Conservation (phyloP, 2,797 vertebrate genomes). For the Lutjanus campechanus region DNA sequence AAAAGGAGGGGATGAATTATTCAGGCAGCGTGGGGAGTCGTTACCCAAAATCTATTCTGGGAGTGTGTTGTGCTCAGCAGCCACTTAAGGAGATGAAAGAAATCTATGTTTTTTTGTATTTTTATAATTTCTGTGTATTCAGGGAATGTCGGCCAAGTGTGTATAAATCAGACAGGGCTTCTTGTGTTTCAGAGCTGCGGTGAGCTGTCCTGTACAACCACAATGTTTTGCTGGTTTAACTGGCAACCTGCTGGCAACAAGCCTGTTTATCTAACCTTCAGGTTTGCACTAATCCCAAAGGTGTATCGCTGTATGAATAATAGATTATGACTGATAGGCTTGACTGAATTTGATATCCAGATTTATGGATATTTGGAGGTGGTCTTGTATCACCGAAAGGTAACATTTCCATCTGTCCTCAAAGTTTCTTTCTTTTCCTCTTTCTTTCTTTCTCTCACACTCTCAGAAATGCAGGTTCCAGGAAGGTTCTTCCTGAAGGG, state of each 20-base stretch:
- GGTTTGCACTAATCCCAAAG: slow-evolving; percentile 17
- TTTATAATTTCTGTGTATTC: slow-evolving; percentile 60
- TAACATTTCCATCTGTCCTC: slow-evolving; percentile 6
- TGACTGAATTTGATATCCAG: slow-evolving; percentile 8
- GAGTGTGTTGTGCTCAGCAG: slow-evolving; percentile 63
- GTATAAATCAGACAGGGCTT: slow-evolving; percentile 17
- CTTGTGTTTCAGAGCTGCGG: slow-evolving; percentile 37
- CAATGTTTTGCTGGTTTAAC: slow-evolving; percentile 43
- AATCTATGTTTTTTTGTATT: slow-evolving; percentile 48
- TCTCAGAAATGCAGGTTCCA: too few species aligned
- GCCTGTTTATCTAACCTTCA: slow-evolving; percentile 41
- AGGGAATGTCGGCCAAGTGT: slow-evolving; percentile 55
- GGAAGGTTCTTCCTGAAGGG: too few species aligned
- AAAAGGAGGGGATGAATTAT: slow-evolving; percentile 72
- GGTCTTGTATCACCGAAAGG: background rate
- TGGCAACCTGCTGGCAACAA: slow-evolving; percentile 27
- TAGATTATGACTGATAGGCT: background rate
- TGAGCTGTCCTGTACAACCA: slow-evolving; percentile 12
- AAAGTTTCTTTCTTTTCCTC: background rate
- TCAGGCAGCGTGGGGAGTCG: slow-evolving; percentile 68
- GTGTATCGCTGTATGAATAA: slow-evolving; percentile 19
- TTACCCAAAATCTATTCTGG: slow-evolving; percentile 74
- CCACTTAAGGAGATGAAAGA: slow-evolving; percentile 74
- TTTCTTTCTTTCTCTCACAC: background rate
- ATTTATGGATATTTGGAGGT: slow-evolving; percentile 11